Evolutionary conservation across 2,113 vertebrate genomes (phyloP).

Genomic region (Psephotus haematonotus): DNA sequence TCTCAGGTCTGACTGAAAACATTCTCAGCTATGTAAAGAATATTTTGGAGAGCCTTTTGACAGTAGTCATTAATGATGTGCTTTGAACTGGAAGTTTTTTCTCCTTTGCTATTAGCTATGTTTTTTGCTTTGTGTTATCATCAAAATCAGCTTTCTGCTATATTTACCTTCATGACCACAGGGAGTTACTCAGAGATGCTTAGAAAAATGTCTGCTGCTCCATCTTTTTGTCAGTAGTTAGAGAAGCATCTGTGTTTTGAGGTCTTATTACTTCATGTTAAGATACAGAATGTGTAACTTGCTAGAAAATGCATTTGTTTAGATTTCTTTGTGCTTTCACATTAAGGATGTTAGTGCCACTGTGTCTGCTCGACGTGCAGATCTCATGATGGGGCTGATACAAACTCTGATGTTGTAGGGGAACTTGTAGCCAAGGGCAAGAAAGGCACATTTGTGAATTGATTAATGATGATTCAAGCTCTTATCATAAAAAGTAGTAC

Average conservation of each 20-base stretch:
- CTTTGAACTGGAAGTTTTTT: slow-evolving; percentile 59
- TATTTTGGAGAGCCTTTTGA: slow-evolving; percentile 45
- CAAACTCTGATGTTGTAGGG: neutral
- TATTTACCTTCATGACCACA: slow-evolving; percentile 13
- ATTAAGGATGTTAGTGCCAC: neutral
- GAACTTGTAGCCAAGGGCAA: neutral
- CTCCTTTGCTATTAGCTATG: slow-evolving; percentile 52
- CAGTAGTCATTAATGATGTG: slow-evolving; percentile 42
- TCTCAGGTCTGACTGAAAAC: neutral
- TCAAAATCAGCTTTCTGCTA: slow-evolving; percentile 43
- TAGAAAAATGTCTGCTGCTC: neutral
- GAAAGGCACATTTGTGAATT: neutral
- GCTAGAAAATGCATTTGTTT: neutral
- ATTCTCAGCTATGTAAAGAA: neutral
- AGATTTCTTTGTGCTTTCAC: neutral
- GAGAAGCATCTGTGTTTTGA: neutral
- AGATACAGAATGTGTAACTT: neutral
- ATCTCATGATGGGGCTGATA: neutral
- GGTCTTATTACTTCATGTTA: neutral
- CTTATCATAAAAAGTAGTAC: neutral
- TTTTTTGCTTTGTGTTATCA: slow-evolving; percentile 43
- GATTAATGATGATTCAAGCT: slow-evolving; percentile 1
- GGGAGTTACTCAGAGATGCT: slow-evolving; percentile 26
- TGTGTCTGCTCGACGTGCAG: neutral
- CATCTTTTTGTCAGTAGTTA: neutral